Evolutionary conservation across 2,888 invertebrate genomes (phyloP).

Genomic region (Globia sparganii): DNA sequence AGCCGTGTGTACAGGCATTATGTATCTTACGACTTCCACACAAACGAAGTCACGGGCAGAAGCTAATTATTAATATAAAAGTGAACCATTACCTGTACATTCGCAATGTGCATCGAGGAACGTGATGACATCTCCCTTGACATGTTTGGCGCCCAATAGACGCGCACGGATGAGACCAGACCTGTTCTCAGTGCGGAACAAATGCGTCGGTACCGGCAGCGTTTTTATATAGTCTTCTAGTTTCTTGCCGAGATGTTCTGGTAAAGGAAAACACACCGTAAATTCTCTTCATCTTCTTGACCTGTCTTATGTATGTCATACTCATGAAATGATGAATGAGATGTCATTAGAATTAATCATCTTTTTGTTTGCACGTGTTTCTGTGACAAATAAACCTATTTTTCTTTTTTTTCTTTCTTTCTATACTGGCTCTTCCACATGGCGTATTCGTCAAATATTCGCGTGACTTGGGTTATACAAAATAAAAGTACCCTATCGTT

Average conservation of each 20-base stretch:
- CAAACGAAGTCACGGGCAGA: neutral
- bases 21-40: neutral
- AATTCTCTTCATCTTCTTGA: neutral
- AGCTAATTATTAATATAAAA: conserved; percentile 1
- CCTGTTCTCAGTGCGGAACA: conserved; percentile 97
- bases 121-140: conserved; percentile 97
- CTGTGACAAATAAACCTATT: too few relatives aligned
- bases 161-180: conserved; percentile 99
- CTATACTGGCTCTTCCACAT: neutral
- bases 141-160: conserved; percentile 97
- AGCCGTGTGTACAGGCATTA: too few relatives aligned
- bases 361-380: too few relatives aligned
- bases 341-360: too few relatives aligned
- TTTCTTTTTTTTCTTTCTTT: too few relatives aligned
- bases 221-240: conserved; percentile 97
- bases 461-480: neutral
- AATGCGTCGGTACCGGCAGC: conserved; percentile 96
- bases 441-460: neutral
- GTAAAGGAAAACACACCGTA: conserved; percentile 56
- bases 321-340: too few relatives aligned
- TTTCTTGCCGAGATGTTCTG: conserved; percentile 96
- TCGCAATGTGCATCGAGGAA: conserved; percentile 99
- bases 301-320: neutral
- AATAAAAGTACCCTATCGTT: too few relatives aligned
- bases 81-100: conserved; percentile 90